These are phyloP conservation scores for Parochlus steinenii DNA, from an alignment of 2,888 invertebrate species.

Conservation along the genomic window DNA sequence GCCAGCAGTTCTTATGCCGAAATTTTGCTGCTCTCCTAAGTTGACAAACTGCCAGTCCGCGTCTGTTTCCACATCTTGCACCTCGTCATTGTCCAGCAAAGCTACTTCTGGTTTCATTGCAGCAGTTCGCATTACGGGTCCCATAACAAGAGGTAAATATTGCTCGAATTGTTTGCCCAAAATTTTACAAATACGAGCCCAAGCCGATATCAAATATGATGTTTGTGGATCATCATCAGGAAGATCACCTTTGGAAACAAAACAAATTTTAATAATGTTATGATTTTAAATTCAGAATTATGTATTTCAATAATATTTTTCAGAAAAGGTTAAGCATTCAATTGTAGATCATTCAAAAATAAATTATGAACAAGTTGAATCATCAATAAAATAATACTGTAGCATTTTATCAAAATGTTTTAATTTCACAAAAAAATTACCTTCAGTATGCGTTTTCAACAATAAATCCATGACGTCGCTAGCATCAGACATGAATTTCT, in stretches of 20 bases:
- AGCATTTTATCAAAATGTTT: too few relatives aligned
- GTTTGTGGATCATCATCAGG: constrained; percentile 95
- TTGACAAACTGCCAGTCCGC: constrained; percentile 84
- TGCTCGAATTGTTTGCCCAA: constrained; percentile 72
- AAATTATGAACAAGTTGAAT: constrained; percentile 5
- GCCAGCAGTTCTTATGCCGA: constrained; percentile 75
- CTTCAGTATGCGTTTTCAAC: constrained; percentile 75
- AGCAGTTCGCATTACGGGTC: constrained; percentile 73
- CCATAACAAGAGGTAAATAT: constrained; percentile 82
- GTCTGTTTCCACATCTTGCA: constrained; percentile 63
- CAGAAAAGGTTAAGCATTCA: constrained; percentile 12
- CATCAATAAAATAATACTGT: too few relatives aligned
- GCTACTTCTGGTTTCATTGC: constrained; percentile 81
- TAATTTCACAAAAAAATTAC: too few relatives aligned
- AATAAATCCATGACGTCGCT: constrained; percentile 92
- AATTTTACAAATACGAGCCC: constrained; percentile 97
- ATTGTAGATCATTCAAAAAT: constrained; percentile 6
- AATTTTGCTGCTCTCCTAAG: constrained; percentile 79
- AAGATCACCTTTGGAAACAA: constrained; percentile 55
- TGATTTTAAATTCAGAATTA: too few relatives aligned
- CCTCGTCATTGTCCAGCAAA: constrained; percentile 63
- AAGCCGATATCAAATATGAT: constrained; percentile 94
- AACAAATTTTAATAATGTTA: too few relatives aligned
- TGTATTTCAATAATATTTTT: too few relatives aligned
- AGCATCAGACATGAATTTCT: constrained; percentile 79